Evolutionary conservation across 2,113 vertebrate species (phyloP).

Genomic region (Pangasianodon gigas): DNA sequence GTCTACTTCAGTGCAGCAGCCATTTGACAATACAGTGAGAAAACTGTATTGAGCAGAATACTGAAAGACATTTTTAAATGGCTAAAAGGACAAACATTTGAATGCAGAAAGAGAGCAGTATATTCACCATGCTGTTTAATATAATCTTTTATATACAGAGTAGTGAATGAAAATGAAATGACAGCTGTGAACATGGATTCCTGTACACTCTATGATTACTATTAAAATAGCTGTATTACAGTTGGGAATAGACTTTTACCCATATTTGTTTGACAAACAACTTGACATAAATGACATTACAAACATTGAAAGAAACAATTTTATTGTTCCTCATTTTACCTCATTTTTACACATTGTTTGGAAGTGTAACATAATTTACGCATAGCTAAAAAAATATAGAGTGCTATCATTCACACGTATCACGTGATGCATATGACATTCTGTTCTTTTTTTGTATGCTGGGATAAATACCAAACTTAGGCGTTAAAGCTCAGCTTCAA

Average conservation of each 20-base stretch:
- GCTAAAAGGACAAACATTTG: neutral
- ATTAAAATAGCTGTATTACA: constrained; percentile 66
- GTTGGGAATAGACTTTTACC: constrained; percentile 24
- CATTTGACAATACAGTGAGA: neutral
- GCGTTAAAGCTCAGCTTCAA: neutral
- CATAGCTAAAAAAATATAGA: constrained; percentile 21
- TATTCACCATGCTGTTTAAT: constrained; percentile 75
- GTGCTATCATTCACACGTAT: neutral
- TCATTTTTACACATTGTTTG: neutral
- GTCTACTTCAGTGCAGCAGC: neutral
- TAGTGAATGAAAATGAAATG: constrained; percentile 57
- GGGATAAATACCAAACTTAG: neutral
- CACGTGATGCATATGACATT: neutral
- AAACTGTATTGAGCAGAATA: neutral
- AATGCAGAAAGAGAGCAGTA: constrained; percentile 17
- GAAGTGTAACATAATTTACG: neutral
- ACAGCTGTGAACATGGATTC: constrained; percentile 45
- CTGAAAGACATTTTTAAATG: neutral
- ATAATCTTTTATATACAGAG: constrained; percentile 63
- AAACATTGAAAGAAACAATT: neutral
- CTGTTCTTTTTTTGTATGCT: neutral
- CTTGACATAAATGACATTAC: constrained; percentile 22
- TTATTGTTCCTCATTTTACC: neutral
- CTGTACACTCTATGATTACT: constrained; percentile 65
- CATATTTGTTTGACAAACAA: constrained; percentile 42